Base-by-base conservation (phyloP, 2,113 vertebrate species). In the Garra rufa region DNA sequence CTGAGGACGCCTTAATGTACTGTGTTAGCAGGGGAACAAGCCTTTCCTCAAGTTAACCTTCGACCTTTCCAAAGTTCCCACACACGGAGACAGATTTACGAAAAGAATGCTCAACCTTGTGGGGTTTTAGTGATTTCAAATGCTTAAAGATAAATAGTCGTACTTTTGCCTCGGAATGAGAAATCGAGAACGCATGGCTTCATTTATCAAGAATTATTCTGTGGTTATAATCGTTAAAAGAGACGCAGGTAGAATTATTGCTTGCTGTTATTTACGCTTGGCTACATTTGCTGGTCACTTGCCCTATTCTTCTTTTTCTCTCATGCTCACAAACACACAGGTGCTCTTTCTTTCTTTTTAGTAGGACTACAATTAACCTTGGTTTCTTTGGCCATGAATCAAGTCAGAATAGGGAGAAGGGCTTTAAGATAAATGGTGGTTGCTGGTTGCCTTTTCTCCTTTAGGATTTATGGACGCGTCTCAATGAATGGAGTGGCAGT, bases 321-420 rank as follows among this genome's bases (percentile, higher is more conserved):
- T 28, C 52, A n/a, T n/a, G n/a, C n/a, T 30, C 61, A 84, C 83
- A 67, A 86, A 73, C 86, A 92, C 93, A 93, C 90, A 94, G 92
- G 89, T 92, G 89, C 87, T 92, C 92, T 75, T 92, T 96, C 95
- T 94, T 94, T 92, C 90, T 84, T 91, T 82, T 88, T 87, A 87
- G 90, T 81, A 90, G 88, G 88, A 88, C 92, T 88, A 91, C 95
- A 94, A 96, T 97, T 95, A 95, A 94, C 93, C 94, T 90, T 89
- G 85, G 91, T 85, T 93, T 95, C 94, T 88, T 84, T 61, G 92
- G 96, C 95, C 92, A 95, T 94, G 95, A 95, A 96, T 96, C 94
- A 95, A 94, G 90, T 88, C 92, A 93, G 92, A 91, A 94, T 92
- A 89, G 28, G 91, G 90, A 89, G 80, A 92, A 89, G 87, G 87